These are phyloP conservation scores for Brienomyrus brachyistius DNA, from an alignment of 2,113 vertebrate species.

Conservation along the genomic window DNA sequence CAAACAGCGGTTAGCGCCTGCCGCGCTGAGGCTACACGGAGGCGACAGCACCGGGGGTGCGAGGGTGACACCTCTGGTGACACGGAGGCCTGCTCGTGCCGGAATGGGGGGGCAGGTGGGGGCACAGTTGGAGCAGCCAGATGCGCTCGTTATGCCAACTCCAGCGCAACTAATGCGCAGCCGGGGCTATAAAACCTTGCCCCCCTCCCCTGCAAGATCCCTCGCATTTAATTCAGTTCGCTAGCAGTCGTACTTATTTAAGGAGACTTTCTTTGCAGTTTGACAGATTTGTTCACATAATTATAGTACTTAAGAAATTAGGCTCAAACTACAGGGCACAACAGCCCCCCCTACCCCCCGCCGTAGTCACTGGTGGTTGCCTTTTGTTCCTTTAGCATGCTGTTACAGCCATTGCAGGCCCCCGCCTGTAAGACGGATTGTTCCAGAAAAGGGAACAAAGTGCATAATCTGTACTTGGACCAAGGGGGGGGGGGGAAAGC, in stretches of 20 bases:
- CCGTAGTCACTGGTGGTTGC: neutral
- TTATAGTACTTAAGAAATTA: constrained; percentile 9
- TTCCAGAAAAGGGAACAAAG: neutral
- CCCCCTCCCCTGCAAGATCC: neutral
- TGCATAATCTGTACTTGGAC: neutral
- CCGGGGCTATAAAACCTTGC: neutral
- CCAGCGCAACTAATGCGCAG: neutral
- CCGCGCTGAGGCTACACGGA: neutral
- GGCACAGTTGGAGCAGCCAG: constrained; percentile 9
- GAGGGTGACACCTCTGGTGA: constrained; percentile 7
- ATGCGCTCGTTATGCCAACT: neutral
- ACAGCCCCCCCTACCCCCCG: neutral
- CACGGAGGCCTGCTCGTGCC: neutral
- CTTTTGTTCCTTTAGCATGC: neutral
- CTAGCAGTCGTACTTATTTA: neutral
- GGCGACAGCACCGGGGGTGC: neutral
- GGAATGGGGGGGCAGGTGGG: neutral
- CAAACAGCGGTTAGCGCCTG: constrained; percentile 22
- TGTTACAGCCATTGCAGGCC: neutral
- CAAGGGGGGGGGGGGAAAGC: neutral
- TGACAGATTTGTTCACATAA: constrained; percentile 7
- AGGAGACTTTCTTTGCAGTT: neutral
- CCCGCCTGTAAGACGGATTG: neutral
- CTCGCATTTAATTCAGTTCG: neutral
- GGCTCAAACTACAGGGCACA: neutral